Evolutionary conservation across 1,140 invertebrate genomes (phyloP), one percentile per base, ranked within the genome.

Genomic region (Hydropsyche tenuis): DNA sequence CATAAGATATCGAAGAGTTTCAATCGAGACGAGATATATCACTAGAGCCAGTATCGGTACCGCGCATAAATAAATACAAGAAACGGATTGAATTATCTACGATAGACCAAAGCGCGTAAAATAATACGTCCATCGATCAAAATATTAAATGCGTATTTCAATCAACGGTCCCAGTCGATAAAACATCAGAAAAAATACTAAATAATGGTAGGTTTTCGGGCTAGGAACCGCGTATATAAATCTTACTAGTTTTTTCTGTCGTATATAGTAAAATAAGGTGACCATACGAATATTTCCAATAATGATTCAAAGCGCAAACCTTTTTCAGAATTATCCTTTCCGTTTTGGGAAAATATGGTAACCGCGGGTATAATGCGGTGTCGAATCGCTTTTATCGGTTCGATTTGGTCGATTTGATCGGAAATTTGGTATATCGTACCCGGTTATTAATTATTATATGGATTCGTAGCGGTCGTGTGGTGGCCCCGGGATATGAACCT

Each of bases 381-480:
- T 37, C 30, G 30, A 37, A 4, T 37, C 30, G 30, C 30, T 37
- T 37, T 37, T 37, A 37, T 37, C 30, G 30, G 30, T 37, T 37
- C 30, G 30, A 37, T 37, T 37, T 37, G 30, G 30, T 37, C 30
- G 30, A 37, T 53, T 53, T 53, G 20, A 16, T 53, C 48, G 48
- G 48, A 53, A 53, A 53, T 53, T 20, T 63, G 27, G 27, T 27
- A 25, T 43, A 23, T 30, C 37, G 11, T 27, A 60, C 53, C 46
- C 70, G 53, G 73, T 74, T 77, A 77, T 77, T 77, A 77, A 77
- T 77, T 77, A 77, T 77, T 77, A 74, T 37, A 37, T 77, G 75
- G 64, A 77, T 74, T 74, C 73, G 75, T 72, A 68, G 75, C 75
- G 75, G 75, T 77, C 53, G 18, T 48, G 65, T 65, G 65, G 23